These are phyloP conservation scores for Chrysopilus asiliformis DNA, from an alignment of 2,888 invertebrate species.

Conservation along the genomic window DNA sequence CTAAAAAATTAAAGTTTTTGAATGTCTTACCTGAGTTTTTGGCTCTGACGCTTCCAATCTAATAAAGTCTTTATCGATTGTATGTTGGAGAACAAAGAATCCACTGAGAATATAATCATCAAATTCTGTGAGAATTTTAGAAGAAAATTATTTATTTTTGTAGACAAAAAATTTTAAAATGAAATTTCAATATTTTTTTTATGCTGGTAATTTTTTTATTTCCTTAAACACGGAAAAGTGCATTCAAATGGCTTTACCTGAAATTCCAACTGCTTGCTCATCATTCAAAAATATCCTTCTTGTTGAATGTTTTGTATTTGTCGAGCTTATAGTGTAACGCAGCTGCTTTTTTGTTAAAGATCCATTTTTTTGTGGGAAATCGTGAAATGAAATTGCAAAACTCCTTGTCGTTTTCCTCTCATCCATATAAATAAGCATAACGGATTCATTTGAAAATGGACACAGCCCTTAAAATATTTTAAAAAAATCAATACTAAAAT, in stretches of 20 bases:
- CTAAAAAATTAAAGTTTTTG: not conserved
- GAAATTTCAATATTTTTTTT: not conserved
- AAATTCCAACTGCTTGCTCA: constrained; percentile 24
- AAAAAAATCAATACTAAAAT: too few species aligned
- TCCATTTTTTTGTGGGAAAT: constrained; percentile 13
- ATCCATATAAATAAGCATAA: too few species aligned
- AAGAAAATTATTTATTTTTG: not conserved
- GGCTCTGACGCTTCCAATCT: constrained; percentile 19
- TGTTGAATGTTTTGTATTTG: constrained; percentile 29
- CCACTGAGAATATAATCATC: constrained; percentile 36
- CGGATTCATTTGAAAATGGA: too few species aligned
- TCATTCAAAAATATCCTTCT: constrained; percentile 27
- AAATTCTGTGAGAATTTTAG: constrained; percentile 23
- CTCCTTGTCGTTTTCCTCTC: constrained; percentile 22
- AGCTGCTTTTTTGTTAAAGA: constrained; percentile 23
- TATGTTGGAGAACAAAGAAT: constrained; percentile 45
- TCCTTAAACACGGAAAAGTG: not conserved
- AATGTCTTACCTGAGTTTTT: constrained; percentile 13
- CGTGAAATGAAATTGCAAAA: constrained; percentile 23
- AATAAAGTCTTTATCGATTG: constrained; percentile 45
- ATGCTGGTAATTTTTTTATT: not conserved
- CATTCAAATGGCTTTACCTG: constrained; percentile 20
- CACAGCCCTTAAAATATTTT: too few species aligned
- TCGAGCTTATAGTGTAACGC: constrained; percentile 39
- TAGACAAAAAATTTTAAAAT: not conserved